Evolutionary conservation across 2,888 invertebrate genomes (phyloP).

Genomic region (Tetramorium bicarinatum): DNA sequence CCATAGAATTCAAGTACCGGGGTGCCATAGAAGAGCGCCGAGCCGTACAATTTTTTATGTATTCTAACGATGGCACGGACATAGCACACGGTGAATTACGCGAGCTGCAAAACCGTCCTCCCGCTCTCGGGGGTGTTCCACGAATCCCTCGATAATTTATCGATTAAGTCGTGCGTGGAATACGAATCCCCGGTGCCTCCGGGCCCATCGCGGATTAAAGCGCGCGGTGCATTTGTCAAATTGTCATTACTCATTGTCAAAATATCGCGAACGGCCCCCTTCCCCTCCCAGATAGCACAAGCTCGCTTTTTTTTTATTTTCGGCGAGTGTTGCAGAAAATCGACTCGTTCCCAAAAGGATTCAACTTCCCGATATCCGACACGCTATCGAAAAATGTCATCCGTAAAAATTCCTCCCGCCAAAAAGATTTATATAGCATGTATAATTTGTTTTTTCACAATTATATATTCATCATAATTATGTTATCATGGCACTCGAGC

Average conservation of each 20-base stretch:
- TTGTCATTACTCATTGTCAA: conserved; percentile 41
- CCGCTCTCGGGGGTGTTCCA: conserved; percentile 53
- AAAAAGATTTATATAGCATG: neutral
- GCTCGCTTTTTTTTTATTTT: neutral
- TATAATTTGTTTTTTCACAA: neutral
- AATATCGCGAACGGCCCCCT: neutral
- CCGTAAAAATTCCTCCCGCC: neutral
- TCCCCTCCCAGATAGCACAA: neutral
- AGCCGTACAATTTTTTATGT: conserved; percentile 58
- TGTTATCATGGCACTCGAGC: neutral
- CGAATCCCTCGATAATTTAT: conserved; percentile 77
- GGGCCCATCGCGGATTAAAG: conserved; percentile 65
- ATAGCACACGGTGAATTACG: conserved; percentile 71
- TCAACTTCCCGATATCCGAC: neutral
- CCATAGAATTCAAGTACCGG: neutral
- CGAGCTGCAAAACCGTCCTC: conserved; percentile 68
- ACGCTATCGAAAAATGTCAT: neutral
- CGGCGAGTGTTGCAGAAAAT: conserved; percentile 3
- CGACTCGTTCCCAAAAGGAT: neutral
- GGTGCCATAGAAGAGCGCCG: conserved; percentile 2
- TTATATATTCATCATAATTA: neutral
- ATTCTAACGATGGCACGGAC: conserved; percentile 58
- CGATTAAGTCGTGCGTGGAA: conserved; percentile 74
- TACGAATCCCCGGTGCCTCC: conserved; percentile 62
- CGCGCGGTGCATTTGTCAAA: conserved; percentile 68